Evolutionary conservation across 2,113 vertebrate species (phyloP), one percentile per base, ranked within the genome.

Genomic region (Malaclemys terrapin): DNA sequence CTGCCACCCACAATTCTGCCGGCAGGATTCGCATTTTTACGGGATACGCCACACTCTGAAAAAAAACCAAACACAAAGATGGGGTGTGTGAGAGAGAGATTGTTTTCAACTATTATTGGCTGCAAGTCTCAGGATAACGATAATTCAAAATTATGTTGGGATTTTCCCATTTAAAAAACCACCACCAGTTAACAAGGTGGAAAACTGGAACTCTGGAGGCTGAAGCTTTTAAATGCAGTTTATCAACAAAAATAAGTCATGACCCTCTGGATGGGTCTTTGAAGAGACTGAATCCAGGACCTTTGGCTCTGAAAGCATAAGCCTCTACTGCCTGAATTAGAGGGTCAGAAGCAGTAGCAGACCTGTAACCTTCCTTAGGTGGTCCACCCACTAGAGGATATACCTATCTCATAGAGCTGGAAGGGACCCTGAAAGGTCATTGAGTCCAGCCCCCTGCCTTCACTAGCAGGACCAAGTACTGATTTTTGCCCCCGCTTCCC

Each of bases 1-100:
- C 96, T 98, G 5, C 99, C 99, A 0, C 99, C 99, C 59, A 99
- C 99, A 2, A 99, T 99, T 79, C 99, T 99, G 50, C 95, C 96
- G 93, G 95, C 96, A 1, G 14, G 2, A 22, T 1, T 59, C 3
- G 0, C 4, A 0, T 11, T 84, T 78, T 91, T 96, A 3, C 6
- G 95, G 85, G 97, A 59, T 29, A 91, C 72, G 2, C 99, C 99
- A 4, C 99, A 99, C 1, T 97, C 99, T 99, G 92, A 38, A 53
- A 83, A 69, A 94, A 45, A 45, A 45, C 2, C 2, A 6, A 72
- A 75, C 19, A 38, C 65, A 72, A 69, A n/a, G 35, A n/a, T 5
- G n/a, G 19, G n/a, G 19, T 57, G 25, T 57, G 16, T 65, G 35
- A 17, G 2, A 10, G 9, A 72, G 65, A 38, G n/a, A 9, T 38